These are phyloP conservation scores for Trilocha varians DNA, from an alignment of 2,888 invertebrate species.

Conservation along the genomic window DNA sequence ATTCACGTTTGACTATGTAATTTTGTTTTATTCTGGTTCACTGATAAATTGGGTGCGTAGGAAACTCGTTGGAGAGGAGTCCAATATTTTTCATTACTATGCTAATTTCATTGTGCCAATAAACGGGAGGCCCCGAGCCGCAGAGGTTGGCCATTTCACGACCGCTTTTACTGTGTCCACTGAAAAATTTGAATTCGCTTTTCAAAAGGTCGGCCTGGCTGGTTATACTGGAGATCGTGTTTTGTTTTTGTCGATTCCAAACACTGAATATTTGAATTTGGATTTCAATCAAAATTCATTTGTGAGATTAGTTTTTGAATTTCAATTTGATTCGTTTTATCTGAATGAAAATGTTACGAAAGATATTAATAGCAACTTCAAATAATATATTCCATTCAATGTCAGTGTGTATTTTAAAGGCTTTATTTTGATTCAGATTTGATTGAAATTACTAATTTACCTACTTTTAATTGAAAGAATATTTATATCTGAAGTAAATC, in stretches of 20 bases:
- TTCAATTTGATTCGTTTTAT: no score
- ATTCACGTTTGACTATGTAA: slow-evolving; percentile 26
- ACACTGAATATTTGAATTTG: neutral
- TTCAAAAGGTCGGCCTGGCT: slow-evolving; percentile 47
- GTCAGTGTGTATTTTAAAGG: no score
- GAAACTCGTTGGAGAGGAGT: slow-evolving; percentile 30
- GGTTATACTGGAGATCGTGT: slow-evolving; percentile 9
- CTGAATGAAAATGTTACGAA: no score
- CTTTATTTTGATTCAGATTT: no score
- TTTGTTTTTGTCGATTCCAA: slow-evolving; percentile 1
- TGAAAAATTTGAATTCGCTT: slow-evolving; percentile 61
- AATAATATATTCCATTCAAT: no score
- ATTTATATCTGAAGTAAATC: no score
- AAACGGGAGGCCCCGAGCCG: slow-evolving; percentile 53
- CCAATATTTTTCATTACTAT: slow-evolving; percentile 73
- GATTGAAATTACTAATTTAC: no score
- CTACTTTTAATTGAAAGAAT: no score
- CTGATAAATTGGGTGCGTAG: slow-evolving; percentile 45
- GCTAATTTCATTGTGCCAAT: slow-evolving; percentile 70
- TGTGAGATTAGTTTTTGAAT: neutral
- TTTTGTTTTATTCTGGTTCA: slow-evolving; percentile 38
- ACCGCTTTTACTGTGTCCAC: slow-evolving; percentile 57
- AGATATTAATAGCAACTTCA: no score
- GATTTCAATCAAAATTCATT: neutral
- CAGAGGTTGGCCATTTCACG: slow-evolving; percentile 62